Base-by-base conservation (phyloP, 2,888 invertebrate species). In the Pollenia angustigena region DNA sequence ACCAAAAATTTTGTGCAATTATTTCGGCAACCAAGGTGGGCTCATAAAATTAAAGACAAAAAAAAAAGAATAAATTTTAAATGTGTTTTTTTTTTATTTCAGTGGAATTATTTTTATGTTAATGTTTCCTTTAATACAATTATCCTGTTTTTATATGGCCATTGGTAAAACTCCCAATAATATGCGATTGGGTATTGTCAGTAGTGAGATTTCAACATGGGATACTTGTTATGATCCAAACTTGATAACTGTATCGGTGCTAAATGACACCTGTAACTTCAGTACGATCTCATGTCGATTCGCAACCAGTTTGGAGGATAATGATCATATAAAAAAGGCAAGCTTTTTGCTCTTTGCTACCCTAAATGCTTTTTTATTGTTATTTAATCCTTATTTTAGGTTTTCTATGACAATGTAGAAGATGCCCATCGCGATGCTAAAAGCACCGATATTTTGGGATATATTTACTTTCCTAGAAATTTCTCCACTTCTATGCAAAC, bases 91-190 rank as follows among this genome's bases (percentile, higher is more conserved):
- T 58, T 79, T 32, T 46, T 2, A 68, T 87, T 89, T n/a, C 93
- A 97, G 97, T 9, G 97, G 97, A 52, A 94, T 98, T 44, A 93
- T 96, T 87, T 98, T 98, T 93, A 96, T 97, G 87, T 93, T 98
- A 84, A 89, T 97, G 80, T 96, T 98, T 90, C 98, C 98, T 14
- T 94, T 98, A 16, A 94, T 98, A 40, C 96, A 98, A 95, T 95
- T 96, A 85, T 94, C 95, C 56, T 94, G 97, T 52, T 98, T 98
- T 93, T 96, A 97, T 93, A 92, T 96, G 80, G 96, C 97, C 44
- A 95, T 97, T 74, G 97, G 97, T 0, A 95, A 95, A 69, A 96
- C 97, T 90, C 97, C 97, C 0, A 94, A 94, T 72, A 95, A 95
- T 81, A 94, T 98, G 0, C 94, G 95, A 69, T 89, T 98, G 52